Percentiles rank a stretch among this genome's conserved stretches.
Conservation (phyloP, 2,113 vertebrate species). For the Clarias batrachus region DNA sequence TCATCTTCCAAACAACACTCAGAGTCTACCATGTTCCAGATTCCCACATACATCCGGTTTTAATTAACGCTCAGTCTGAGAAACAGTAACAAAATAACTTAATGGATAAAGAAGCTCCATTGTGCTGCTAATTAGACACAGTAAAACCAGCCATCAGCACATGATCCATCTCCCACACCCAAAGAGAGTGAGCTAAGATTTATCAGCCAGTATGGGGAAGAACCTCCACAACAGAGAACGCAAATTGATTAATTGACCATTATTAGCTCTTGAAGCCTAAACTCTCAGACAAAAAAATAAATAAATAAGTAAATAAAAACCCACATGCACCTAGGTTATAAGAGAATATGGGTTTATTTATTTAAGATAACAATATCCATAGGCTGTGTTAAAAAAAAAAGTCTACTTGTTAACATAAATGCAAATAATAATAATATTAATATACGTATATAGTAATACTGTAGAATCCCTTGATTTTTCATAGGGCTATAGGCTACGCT, state of each 20-base stretch:
- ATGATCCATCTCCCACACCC: slow-evolving; percentile 67
- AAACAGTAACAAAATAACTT: slow-evolving; percentile 69
- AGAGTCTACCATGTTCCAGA: slow-evolving; percentile 71
- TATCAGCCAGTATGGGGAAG: slow-evolving; percentile 43
- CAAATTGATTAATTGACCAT: not conserved
- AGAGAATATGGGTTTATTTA: not conserved
- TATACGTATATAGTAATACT: not conserved
- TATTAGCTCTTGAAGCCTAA: not conserved
- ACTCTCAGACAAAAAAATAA: too few species aligned
- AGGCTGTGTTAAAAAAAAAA: not conserved
- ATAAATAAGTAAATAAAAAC: too few species aligned
- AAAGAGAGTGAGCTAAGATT: slow-evolving; percentile 52
- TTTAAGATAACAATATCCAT: not conserved
- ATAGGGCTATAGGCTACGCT: not conserved
- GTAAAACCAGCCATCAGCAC: slow-evolving; percentile 71
- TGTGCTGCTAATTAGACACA: slow-evolving; percentile 74
- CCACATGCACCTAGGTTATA: not conserved
- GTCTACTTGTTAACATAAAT: not conserved
- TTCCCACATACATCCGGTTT: slow-evolving; percentile 73
- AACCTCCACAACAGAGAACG: slow-evolving; percentile 32
- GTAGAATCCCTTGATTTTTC: not conserved
- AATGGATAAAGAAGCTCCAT: slow-evolving; percentile 75
- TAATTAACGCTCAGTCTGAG: slow-evolving; percentile 75
- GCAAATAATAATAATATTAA: not conserved
- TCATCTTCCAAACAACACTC: slow-evolving; percentile 77